Base-by-base conservation (phyloP, 2,113 vertebrate genomes). In the Rallus limicola region DNA sequence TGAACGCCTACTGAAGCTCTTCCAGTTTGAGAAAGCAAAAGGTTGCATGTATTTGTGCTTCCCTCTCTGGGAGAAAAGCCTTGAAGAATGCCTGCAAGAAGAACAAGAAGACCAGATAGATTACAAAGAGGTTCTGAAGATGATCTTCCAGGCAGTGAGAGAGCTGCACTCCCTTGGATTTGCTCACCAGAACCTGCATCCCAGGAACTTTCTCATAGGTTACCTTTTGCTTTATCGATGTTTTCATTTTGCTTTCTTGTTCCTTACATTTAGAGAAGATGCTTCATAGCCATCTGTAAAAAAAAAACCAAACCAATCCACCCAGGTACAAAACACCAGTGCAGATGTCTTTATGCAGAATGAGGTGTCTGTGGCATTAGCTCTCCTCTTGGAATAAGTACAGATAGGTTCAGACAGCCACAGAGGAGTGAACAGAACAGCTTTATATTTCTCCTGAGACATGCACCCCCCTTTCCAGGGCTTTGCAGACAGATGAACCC, bases 171-270 rank as follows among this genome's bases (percentile, higher is more conserved):
- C 16, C 25, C 90, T 76, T 0, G 80, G 92, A 28, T 98, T 96
- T 69, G 58, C 92, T 29, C 97, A 98, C 68, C 97, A 92, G 89
- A 96, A 98, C 74, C 93, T 98, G 38, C 93, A 91, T 25, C 98
- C 98, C 8, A 10, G 34, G 12, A 98, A 98, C 77, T 92, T 98
- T 16, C 75, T 98, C 56, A 95, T 97, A 94, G 97, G 98, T 98
- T 86, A 84, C 52, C 11, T 67, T 77, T 90, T 74, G 4, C 52
- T 74, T 86, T 48, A 63, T 92, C 46, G 19, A 0, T 38, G 8
- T 48, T 95, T 93, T 64, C 7, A 9, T 87, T 82, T 85, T 67
- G 15, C 12, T 81, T 58, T 38, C 50, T 18, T 50, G 7, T 33
- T 70, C 18, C n/a, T 17, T 50, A 11, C 29, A 62, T 34, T 82